Evolutionary conservation across 2,888 invertebrate genomes (phyloP).

Genomic region (Penaeus monodon): DNA sequence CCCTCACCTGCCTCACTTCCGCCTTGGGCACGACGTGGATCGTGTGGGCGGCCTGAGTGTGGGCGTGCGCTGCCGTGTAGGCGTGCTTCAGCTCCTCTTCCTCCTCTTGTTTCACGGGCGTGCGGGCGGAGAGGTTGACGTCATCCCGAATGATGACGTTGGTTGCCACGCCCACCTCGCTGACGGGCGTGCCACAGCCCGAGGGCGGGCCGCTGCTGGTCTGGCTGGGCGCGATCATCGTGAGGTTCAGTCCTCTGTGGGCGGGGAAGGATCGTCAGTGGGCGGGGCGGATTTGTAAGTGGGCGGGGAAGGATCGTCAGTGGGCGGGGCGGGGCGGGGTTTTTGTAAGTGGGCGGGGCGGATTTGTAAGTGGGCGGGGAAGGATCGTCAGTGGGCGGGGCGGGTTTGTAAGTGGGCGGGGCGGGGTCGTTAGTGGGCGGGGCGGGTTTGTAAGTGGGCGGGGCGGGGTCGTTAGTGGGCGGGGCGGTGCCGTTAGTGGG

Average conservation of each 20-base stretch:
- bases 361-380: background rate
- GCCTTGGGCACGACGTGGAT: conserved; percentile 38
- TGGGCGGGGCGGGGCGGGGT: background rate
- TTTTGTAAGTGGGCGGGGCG: background rate
- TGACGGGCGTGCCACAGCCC: conserved; percentile 20
- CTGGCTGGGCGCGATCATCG: background rate
- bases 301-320: background rate
- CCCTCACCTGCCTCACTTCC: conserved; percentile 21
- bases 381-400: too few species aligned
- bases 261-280: background rate
- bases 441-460: background rate
- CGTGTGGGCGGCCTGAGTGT: conserved; percentile 47
- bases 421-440: background rate
- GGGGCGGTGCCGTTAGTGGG: background rate
- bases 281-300: background rate
- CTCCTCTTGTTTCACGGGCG: conserved; percentile 63
- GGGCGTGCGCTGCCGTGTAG: conserved; percentile 51
- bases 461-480: background rate
- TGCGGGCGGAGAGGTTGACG: conserved; percentile 61
- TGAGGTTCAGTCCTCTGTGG: conserved; percentile 29
- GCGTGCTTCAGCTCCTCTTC: conserved; percentile 65
- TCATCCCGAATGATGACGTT: conserved; percentile 64
- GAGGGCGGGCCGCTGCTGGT: conserved; percentile 17
- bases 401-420: too few species aligned
- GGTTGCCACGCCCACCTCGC: conserved; percentile 46